Evolutionary conservation across 2,888 invertebrate genomes (phyloP).

Genomic region (Miltochrista miniata): DNA sequence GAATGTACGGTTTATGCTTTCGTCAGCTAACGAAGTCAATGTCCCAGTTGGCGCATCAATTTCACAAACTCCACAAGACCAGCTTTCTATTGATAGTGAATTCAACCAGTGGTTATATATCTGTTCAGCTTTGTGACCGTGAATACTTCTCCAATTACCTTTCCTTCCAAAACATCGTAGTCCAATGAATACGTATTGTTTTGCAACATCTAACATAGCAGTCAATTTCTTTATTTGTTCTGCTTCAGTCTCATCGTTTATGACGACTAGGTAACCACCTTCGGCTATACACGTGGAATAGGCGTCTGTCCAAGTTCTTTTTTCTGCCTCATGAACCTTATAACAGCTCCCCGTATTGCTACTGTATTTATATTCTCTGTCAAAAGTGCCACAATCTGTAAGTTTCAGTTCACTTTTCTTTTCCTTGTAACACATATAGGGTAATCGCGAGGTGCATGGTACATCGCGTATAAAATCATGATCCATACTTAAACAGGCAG

Average conservation of each 20-base stretch:
- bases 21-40: no score
- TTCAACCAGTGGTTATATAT: no score
- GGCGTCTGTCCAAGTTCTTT: background rate
- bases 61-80: no score
- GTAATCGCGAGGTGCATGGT: background rate
- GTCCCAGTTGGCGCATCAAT: no score
- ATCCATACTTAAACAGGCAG: background rate
- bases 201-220: background rate
- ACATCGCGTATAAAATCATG: background rate
- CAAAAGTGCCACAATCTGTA: conserved; percentile 1
- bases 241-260: background rate
- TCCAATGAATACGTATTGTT: background rate
- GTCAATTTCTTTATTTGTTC: background rate
- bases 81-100: no score
- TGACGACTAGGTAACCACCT: background rate
- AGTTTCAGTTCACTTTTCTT: background rate
- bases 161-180: background rate
- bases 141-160: background rate
- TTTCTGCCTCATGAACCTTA: background rate
- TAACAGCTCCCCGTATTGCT: background rate
- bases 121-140: background rate
- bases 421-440: background rate
- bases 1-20: no score
- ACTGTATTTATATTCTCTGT: background rate
- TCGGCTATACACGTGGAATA: background rate